A percentile compares a stretch with the other conserved stretches of the same genome.
Conservation (phyloP, 2,888 invertebrate genomes). For the Lamproptera curius region DNA sequence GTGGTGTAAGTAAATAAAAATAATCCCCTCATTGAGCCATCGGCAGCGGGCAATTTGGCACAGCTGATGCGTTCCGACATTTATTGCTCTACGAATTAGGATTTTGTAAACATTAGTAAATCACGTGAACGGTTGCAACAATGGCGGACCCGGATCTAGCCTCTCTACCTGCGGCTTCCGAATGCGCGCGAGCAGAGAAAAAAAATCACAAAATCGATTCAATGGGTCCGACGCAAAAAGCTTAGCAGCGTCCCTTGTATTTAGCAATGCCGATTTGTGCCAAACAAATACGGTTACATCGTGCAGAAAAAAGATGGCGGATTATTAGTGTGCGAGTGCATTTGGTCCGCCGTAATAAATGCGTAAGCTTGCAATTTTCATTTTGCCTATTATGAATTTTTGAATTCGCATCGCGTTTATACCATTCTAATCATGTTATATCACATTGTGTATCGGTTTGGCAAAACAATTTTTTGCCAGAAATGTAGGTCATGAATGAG, state of each 20-base stretch:
- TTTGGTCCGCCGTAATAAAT: slow-evolving; percentile 32
- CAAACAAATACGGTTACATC: slow-evolving; percentile 70
- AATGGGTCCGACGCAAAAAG: slow-evolving; percentile 64
- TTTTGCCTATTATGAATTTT: no score
- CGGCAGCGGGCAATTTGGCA: slow-evolving; percentile 50
- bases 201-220: slow-evolving; percentile 71
- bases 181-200: slow-evolving; percentile 44
- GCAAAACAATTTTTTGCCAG: no score
- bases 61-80: slow-evolving; percentile 70
- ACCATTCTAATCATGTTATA: no score
- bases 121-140: slow-evolving; percentile 53
- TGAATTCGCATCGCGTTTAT: no score
- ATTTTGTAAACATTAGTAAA: slow-evolving; percentile 71
- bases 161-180: slow-evolving; percentile 76
- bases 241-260: slow-evolving; percentile 62
- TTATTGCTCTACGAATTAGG: slow-evolving; percentile 67
- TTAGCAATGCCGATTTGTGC: slow-evolving; percentile 61
- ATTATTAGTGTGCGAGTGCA: slow-evolving; percentile 55
- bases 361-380: slow-evolving; percentile 23
- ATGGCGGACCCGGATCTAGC: slow-evolving; percentile 69
- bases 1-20: slow-evolving; percentile 23
- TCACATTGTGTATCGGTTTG: neutral
- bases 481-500: no score
- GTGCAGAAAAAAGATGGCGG: slow-evolving; percentile 57
- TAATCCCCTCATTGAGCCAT: slow-evolving; percentile 22